These are phyloP conservation scores for Lasioglossum oenotherae DNA, from an alignment of 2,888 invertebrate genomes.

Conservation along the genomic window DNA sequence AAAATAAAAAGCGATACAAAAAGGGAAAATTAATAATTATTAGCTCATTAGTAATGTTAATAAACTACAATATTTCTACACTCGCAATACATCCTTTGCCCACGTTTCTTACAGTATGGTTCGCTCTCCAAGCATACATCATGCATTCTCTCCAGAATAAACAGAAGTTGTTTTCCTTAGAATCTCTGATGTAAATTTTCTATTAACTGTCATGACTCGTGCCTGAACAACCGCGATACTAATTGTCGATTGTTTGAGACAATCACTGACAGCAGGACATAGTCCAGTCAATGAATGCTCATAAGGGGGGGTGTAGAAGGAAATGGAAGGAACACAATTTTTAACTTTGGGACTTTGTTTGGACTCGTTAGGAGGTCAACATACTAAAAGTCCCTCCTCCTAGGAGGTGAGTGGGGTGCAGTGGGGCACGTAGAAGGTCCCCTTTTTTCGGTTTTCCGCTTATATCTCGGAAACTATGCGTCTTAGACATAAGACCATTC, in stretches of 20 bases:
- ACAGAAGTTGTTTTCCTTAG: neutral
- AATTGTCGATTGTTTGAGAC: neutral
- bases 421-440: no score
- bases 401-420: no score
- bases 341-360: no score
- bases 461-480: no score
- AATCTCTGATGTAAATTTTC: neutral
- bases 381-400: no score
- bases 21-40: neutral
- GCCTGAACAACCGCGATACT: neutral
- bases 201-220: neutral
- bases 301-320: no score
- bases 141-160: neutral
- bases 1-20: neutral
- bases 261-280: neutral
- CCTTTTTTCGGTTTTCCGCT: no score
- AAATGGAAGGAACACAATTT: no score
- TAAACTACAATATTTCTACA: neutral
- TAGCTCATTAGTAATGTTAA: neutral
- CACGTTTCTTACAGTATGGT: neutral
- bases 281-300: no score
- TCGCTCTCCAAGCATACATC: neutral
- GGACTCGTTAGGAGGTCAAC: no score
- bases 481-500: no score
- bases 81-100: neutral